Conservation (phyloP, 92 coral and sea anemone genomes). For the Porites cylindrica region DNA sequence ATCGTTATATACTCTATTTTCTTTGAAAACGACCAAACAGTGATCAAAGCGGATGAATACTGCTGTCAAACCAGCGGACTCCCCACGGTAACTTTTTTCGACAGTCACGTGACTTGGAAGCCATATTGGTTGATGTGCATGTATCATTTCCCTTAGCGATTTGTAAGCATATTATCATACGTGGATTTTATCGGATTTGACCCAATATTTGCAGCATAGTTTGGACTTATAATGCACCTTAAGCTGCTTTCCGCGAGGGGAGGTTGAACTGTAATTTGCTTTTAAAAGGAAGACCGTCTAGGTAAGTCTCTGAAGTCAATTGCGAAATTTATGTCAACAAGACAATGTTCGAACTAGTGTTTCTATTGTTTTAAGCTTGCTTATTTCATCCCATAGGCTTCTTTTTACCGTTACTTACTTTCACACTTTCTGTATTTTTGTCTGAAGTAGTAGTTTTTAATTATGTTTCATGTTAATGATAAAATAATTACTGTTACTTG, state of each 20-base stretch:
- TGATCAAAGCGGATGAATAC: too few species aligned
- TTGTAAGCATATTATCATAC: neutral
- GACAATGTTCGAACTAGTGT: conserved; percentile 2
- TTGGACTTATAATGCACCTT: neutral
- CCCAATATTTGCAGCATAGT: neutral
- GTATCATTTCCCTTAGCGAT: neutral
- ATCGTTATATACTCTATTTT: too few species aligned
- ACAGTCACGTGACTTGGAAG: conserved; percentile 29
- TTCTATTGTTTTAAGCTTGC: neutral
- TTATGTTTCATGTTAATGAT: neutral
- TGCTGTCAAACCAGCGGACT: neutral
- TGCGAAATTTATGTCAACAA: conserved; percentile 27
- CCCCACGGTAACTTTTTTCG: neutral
- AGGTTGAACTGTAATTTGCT: neutral
- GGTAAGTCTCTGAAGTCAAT: neutral
- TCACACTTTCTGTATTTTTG: neutral
- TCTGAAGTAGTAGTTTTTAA: neutral
- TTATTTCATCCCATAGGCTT: neutral
- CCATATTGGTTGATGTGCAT: conserved; percentile 23
- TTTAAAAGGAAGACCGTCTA: neutral
- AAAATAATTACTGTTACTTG: neutral
- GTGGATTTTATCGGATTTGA: neutral
- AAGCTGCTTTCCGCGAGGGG: neutral
- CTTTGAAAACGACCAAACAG: too few species aligned
- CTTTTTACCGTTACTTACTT: neutral